Evolutionary conservation across 1,140 invertebrate genomes (phyloP), one percentile per base, ranked within the genome.

Genomic region (Magallana ariakensis): DNA sequence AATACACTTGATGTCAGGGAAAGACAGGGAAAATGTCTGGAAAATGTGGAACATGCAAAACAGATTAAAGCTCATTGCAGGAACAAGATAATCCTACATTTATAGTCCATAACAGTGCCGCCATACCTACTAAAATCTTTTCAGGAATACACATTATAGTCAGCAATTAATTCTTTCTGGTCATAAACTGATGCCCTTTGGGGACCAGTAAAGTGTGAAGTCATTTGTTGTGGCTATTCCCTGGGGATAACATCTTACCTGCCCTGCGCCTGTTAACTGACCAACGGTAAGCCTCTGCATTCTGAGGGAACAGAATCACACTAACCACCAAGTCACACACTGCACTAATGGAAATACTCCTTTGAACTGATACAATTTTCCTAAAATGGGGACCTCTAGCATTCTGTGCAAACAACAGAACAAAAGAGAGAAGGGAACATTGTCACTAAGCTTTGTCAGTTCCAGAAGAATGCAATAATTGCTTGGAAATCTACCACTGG

Each of bases 151-250:
- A 75, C 66, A 75, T 75, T 26, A 75, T 26, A 26, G 66, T 26
- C 4, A 75, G 66, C 66, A 75, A 75, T 75, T 75, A 75, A 33
- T 75, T 75, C 66, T 75, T 75, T 75, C 58, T 75, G 22, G 66
- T 75, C 22, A 75, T 75, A 75, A 75, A 75, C 66, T 75, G 22
- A 75, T 75, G 66, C 19, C 66, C 66, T 75, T 13, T 33, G 66
- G 66, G 66, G 66, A 75, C 66, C 22, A 33, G 19, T 75, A 46
- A 33, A 75, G 66, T 75, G 66, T 75, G 66, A 75, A 75, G 22
- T 75, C 66, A 75, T 75, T 75, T 75, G 66, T 75, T 75, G 11
- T 75, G 66, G 33, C 66, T 26, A 75, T 26, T 26, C 66, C 66
- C 66, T 75, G 66, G 33, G 66, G 66, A 33, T 33, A 75, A 46